A percentile compares a stretch with the other conserved stretches of the same genome.
Evolutionary conservation across 2,797 vertebrate species (phyloP).

Genomic region (Sternotherus odoratus): DNA sequence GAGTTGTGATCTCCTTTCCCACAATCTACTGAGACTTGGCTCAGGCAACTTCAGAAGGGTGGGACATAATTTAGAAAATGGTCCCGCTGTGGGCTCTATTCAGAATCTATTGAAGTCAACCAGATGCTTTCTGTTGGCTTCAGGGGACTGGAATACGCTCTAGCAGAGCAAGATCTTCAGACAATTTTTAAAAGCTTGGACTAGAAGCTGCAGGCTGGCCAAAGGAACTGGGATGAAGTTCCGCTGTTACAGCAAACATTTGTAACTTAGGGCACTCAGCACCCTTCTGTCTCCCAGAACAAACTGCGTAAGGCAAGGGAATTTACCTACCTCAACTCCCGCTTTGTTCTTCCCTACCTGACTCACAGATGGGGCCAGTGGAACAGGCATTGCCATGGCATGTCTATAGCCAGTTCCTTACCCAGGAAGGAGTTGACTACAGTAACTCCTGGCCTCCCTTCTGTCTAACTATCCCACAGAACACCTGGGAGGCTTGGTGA

Average conservation of each 20-base stretch:
- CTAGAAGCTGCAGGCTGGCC: not conserved
- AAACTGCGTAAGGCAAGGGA: not conserved
- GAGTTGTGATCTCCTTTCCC: not conserved
- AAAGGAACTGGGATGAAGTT: not conserved
- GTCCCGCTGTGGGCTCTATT: not conserved
- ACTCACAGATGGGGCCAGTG: not conserved
- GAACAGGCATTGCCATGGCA: not conserved
- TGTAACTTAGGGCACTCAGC: not conserved
- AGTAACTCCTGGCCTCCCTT: not conserved
- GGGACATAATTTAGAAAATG: not conserved
- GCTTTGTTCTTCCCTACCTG: not conserved
- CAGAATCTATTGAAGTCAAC: not conserved
- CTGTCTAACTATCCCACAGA: not conserved
- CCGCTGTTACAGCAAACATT: not conserved
- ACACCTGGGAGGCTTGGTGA: not conserved
- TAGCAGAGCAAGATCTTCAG: not conserved
- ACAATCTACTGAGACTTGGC: not conserved
- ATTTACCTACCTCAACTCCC: not conserved
- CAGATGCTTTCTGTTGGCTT: not conserved
- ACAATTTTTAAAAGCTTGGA: not conserved
- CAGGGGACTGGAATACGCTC: not conserved
- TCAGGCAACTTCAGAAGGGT: not conserved
- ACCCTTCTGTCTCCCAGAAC: not conserved
- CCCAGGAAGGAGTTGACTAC: not conserved
- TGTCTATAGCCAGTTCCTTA: not conserved